Evolutionary conservation across 2,797 vertebrate genomes (phyloP).

Genomic region (Poeciliopsis presidionis): DNA sequence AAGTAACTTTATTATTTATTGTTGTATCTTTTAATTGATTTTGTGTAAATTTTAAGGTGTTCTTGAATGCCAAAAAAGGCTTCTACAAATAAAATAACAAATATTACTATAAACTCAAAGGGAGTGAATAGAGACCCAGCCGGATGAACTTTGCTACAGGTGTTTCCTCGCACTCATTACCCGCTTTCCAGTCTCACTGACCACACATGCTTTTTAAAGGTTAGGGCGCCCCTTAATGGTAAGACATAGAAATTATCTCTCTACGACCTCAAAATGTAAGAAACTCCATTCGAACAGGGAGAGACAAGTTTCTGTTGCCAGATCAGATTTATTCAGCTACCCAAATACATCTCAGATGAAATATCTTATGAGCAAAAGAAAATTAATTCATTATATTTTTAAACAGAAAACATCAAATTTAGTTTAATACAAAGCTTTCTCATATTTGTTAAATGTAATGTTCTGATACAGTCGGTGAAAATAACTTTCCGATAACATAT

Average conservation of each 20-base stretch:
- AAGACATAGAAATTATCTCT: background rate
- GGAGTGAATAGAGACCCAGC: too few species aligned
- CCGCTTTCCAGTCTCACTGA: background rate
- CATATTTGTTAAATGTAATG: slow-evolving; percentile 28
- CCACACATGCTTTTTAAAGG: background rate
- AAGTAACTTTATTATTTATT: too few species aligned
- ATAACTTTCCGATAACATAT: slow-evolving; percentile 44
- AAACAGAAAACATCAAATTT: slow-evolving; percentile 18
- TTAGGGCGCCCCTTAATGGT: slow-evolving; percentile 27
- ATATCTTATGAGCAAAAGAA: background rate
- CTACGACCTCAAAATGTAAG: background rate
- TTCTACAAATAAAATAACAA: too few species aligned
- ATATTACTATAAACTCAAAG: background rate
- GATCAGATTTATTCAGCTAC: slow-evolving; percentile 43
- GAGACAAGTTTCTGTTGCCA: slow-evolving; percentile 30
- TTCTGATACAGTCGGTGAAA: slow-evolving; percentile 44
- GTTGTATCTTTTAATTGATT: too few species aligned
- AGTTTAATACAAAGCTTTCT: slow-evolving; percentile 4
- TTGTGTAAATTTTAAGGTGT: too few species aligned
- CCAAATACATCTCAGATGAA: slow-evolving; percentile 1
- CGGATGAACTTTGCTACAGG: too few species aligned
- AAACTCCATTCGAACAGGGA: background rate
- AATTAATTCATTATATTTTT: background rate
- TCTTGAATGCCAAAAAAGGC: too few species aligned
- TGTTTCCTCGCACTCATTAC: too few species aligned